Base-by-base conservation (phyloP, 64 coral and sea anemone species). In the Pocillopora verrucosa region DNA sequence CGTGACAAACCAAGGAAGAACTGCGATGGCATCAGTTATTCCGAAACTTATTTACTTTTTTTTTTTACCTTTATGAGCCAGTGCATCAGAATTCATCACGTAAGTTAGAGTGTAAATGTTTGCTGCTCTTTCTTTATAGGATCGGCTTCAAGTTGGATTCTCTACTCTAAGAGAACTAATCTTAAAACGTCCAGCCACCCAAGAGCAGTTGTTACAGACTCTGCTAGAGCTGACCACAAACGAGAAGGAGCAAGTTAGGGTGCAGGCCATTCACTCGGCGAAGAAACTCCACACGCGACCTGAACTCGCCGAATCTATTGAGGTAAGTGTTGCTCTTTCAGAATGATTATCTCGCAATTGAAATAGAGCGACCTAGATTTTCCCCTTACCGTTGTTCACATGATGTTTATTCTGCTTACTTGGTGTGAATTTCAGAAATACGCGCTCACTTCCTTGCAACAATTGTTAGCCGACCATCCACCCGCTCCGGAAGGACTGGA, bases 91-190 rank as follows among this genome's bases (percentile, higher is more conserved):
- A 45, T 45, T 45, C 2, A 45, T 45, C 41, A 45, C 41, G 6
- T n/a, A 45, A 45, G 41, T 45, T 6, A 6, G 41, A 3, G 41
- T 45, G 41, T 3, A 45, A 2, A 45, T 45, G 2, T 45, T 3
- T 45, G 41, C 41, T 6, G 0, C 74, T 81, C 17, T 9, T 76
- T 63, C 4, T 83, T 91, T 69, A 19, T 65, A 99, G 97, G 97
- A 99, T 7, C 87, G 91, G n/a, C 90, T 95, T 61, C 97, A 95
- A 76, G 94, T 99, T 38, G 97, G 97, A 76, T 91, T 99, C 77
- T 95, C 94, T 12, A 99, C 93, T 22, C 59, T 99, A 41, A 76
- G 94, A 86, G 97, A 99, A 51, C 72, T 99, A 30, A 99, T 93
- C 63, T 85, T 93, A 61, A 95, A 99, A 75, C 88, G 97, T 34